Evolutionary conservation across 2,888 invertebrate species (phyloP).

Genomic region (Acleris cristana): DNA sequence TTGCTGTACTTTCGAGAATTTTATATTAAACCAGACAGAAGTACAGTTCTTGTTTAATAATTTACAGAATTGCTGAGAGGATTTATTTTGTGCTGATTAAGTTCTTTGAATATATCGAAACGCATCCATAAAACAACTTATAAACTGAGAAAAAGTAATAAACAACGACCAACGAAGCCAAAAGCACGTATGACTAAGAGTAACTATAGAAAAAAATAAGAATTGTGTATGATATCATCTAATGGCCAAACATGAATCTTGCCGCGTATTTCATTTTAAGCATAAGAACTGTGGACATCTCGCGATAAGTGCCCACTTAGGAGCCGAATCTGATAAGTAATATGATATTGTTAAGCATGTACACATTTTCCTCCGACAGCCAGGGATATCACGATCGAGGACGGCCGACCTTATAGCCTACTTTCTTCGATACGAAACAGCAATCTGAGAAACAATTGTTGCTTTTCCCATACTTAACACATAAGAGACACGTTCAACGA

Average conservation of each 20-base stretch:
- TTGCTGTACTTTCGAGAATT: background rate
- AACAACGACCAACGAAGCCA: too few relatives aligned
- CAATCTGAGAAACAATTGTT: slow-evolving; percentile 57
- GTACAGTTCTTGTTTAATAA: too few relatives aligned
- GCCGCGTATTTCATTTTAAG: background rate
- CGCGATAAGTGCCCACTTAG: slow-evolving; percentile 38
- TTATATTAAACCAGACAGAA: background rate
- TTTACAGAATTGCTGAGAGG: background rate
- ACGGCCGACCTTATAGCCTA: slow-evolving; percentile 61
- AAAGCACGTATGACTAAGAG: too few relatives aligned
- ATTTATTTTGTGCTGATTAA: background rate
- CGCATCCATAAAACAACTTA: too few relatives aligned
- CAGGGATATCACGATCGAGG: slow-evolving; percentile 47
- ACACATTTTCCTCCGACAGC: slow-evolving; percentile 48
- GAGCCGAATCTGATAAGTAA: slow-evolving; percentile 42
- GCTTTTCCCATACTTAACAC: slow-evolving; percentile 43
- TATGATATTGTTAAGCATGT: slow-evolving; percentile 52
- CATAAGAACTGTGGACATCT: slow-evolving; percentile 6
- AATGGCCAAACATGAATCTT: background rate
- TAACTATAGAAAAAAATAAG: too few relatives aligned
- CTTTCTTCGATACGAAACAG: slow-evolving; percentile 54
- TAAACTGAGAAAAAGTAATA: too few relatives aligned
- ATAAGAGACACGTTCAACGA: slow-evolving; percentile 31
- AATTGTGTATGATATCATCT: too few relatives aligned
- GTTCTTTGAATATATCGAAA: too few relatives aligned